phyloP scores from a whole-genome alignment of 1,140 invertebrate species.

The Aradophagus sp. region DNA sequence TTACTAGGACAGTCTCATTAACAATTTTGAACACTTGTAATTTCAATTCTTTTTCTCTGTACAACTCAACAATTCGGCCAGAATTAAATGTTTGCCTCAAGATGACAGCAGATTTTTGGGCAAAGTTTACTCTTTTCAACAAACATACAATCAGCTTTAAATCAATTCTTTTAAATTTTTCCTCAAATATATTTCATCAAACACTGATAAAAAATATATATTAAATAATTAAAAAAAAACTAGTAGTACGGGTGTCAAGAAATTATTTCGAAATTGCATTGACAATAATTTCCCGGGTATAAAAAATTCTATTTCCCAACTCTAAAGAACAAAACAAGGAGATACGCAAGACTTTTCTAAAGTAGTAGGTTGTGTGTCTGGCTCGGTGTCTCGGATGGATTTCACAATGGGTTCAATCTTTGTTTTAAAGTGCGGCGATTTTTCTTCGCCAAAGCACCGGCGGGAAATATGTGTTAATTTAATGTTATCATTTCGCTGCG shows the following conservation, averaged over 20 bases:
- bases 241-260: slow-evolving; percentile 21
- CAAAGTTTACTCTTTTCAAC: too few relatives aligned
- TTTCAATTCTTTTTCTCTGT: too few relatives aligned
- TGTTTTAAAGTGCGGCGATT: slow-evolving; percentile 48
- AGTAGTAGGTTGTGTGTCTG: slow-evolving; percentile 43
- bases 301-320: slow-evolving; percentile 39
- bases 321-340: slow-evolving; percentile 38
- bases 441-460: slow-evolving; percentile 24
- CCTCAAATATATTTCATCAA: too few relatives aligned
- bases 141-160: background rate
- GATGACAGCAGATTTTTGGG: too few relatives aligned
- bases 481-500: slow-evolving; percentile 18
- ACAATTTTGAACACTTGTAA: too few relatives aligned
- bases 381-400: slow-evolving; percentile 40
- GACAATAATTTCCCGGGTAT: slow-evolving; percentile 29
- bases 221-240: slow-evolving; percentile 1
- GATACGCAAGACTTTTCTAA: slow-evolving; percentile 30
- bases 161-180: too few relatives aligned
- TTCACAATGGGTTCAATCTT: slow-evolving; percentile 44
- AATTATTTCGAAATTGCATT: slow-evolving; percentile 30
- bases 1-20: too few relatives aligned
- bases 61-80: too few relatives aligned
- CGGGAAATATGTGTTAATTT: slow-evolving; percentile 33
- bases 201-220: background rate
- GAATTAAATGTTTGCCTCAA: too few relatives aligned